A percentile compares a stretch with the other conserved stretches of the same genome.
These are phyloP conservation scores for Cranoglanis bouderius DNA, from an alignment of 2,113 vertebrate species.

Conservation along the genomic window DNA sequence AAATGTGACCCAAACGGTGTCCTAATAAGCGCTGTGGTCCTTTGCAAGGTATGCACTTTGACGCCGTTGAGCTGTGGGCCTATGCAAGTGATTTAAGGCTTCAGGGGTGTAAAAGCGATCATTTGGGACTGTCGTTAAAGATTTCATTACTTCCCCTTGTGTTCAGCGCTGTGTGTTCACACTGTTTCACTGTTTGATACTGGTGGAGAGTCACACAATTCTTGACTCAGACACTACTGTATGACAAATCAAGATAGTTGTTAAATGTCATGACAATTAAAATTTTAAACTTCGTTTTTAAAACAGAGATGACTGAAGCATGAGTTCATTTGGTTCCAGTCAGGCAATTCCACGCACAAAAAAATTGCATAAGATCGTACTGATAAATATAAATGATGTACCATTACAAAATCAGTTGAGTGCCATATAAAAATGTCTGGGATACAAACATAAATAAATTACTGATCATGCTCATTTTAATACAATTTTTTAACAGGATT, in stretches of 20 bases:
- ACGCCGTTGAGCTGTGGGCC: background rate
- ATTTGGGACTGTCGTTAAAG: background rate
- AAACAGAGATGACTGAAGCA: background rate
- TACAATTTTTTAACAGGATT: background rate
- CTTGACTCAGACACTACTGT: background rate
- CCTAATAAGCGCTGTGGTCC: background rate
- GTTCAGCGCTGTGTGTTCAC: too few relatives aligned
- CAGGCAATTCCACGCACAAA: background rate
- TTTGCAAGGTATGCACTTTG: background rate
- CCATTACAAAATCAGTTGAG: background rate
- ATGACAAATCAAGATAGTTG: background rate
- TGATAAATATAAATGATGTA: background rate
- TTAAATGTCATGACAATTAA: background rate
- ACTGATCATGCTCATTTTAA: background rate
- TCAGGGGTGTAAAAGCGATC: background rate
- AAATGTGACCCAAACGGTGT: background rate
- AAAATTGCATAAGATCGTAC: background rate
- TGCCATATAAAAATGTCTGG: background rate
- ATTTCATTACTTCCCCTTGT: background rate
- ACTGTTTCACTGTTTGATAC: background rate
- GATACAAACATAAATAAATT: background rate
- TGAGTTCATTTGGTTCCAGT: background rate
- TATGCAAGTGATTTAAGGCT: background rate
- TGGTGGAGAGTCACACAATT: background rate
- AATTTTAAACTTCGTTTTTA: background rate